Base-by-base conservation (phyloP, 1,140 invertebrate species). In the Calosoma granatense region DNA sequence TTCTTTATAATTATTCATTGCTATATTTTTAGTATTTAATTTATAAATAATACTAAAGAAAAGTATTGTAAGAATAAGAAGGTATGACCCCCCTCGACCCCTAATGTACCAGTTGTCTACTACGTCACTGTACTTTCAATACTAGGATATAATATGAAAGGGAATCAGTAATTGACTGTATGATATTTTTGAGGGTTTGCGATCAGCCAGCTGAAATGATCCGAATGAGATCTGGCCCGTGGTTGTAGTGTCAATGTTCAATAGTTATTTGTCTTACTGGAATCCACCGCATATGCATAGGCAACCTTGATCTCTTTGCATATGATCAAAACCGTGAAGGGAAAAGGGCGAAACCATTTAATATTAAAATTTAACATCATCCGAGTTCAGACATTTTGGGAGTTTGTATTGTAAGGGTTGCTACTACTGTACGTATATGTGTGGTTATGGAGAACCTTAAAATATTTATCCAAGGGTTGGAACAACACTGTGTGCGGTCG, bases 341-440 rank as follows among this genome's bases (percentile, higher is more conserved):
- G 9, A 47, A n/a, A n/a, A 3, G 41, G 17, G 41, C 41, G 41
- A 47, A 47, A 36, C 26, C 41, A 47, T 47, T 47, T 47, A 47
- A 47, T 47, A 47, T 47, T 47, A 47, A 47, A 47, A 47, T 47
- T 47, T 47, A 47, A 47, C 41, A 47, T 47, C 41, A 47, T 3
- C 17, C 6, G 17, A 47, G 9, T 47, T 47, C 17, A 47, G 6
- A 47, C 41, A 12, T 9, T 47, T 4, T 14, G 26, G 41, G 9
- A 11, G 9, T 47, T 17, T 47, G 3, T 17, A 47, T 47, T 47
- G 41, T 17, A 17, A 47, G 41, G 41, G 41, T 47, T 9, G 15
- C 41, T 11, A 47, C 17, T 47, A 30, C 14, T 30, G 4, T 30
- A 30, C 14, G 26, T 47, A 11, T 47, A 17, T 47, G 17, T 47